Conservation (phyloP, 2,797 vertebrate species). For the Siniperca obscura region DNA sequence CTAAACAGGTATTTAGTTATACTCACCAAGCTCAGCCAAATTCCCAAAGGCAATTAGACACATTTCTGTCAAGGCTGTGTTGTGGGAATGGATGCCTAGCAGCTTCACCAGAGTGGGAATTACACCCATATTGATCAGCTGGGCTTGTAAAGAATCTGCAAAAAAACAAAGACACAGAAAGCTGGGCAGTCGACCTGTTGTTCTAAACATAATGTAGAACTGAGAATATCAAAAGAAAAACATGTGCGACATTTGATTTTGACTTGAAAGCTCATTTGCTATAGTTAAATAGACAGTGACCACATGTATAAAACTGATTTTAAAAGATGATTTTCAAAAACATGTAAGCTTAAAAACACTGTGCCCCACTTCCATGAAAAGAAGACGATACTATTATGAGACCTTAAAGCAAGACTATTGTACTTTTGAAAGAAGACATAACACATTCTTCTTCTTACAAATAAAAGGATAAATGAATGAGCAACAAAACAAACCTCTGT, state of each 20-base stretch:
- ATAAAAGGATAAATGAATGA: too few relatives aligned
- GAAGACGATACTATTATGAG: not conserved
- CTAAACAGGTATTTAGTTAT: not conserved
- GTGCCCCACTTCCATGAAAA: not conserved
- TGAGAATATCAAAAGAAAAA: constrained; percentile 5
- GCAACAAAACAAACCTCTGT: not conserved
- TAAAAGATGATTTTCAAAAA: constrained; percentile 6
- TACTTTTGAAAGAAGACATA: too few relatives aligned
- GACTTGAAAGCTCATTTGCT: not conserved
- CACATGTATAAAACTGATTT: not conserved
- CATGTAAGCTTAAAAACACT: not conserved
- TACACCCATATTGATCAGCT: constrained; percentile 98
- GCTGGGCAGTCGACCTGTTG: not conserved
- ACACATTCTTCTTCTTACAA: not conserved
- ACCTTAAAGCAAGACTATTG: not conserved
- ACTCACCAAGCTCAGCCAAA: constrained; percentile 96
- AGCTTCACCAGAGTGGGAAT: constrained; percentile 98
- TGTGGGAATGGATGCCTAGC: constrained; percentile 94
- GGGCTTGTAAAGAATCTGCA: constrained; percentile 96
- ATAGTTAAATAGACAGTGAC: not conserved
- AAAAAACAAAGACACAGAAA: constrained; percentile 42
- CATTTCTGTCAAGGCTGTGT: constrained; percentile 97
- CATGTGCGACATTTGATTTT: not conserved
- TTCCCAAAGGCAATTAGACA: constrained; percentile 99
- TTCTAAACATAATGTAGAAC: not conserved